A percentile compares a stretch with the other conserved stretches of the same genome.
These are phyloP conservation scores for Falco peregrinus DNA, from an alignment of 2,797 vertebrate species.

Conservation along the genomic window DNA sequence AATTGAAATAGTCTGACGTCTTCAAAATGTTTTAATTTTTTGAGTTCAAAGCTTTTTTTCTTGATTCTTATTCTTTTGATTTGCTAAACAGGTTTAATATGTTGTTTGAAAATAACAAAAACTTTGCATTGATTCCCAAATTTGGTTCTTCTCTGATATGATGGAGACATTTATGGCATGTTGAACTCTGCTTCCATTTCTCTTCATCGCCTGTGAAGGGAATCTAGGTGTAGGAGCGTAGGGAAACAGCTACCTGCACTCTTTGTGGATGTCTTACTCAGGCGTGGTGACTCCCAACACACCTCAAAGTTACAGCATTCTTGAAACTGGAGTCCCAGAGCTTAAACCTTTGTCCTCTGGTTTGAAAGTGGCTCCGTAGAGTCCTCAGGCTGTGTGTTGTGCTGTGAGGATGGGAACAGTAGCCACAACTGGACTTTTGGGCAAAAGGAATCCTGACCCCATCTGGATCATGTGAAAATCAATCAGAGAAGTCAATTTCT, in stretches of 20 bases:
- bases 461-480: background rate
- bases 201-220: background rate
- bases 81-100: background rate
- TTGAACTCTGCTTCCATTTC: background rate
- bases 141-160: background rate
- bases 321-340: background rate
- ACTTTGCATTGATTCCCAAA: background rate
- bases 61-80: background rate
- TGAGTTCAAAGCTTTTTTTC: background rate
- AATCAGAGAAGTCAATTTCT: background rate
- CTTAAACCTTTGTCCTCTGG: background rate
- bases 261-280: background rate
- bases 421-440: background rate
- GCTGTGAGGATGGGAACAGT: fast-evolving
- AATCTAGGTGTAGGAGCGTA: background rate
- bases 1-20: background rate
- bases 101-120: background rate
- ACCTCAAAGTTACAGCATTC: background rate
- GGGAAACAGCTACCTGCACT: background rate
- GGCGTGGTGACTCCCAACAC: background rate
- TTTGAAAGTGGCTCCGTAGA: background rate
- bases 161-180: background rate
- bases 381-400: background rate
- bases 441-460: background rate
- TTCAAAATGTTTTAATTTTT: background rate